phyloP scores from a whole-genome alignment of 1,140 invertebrate genomes.

The Mactra quadrangularis region DNA sequence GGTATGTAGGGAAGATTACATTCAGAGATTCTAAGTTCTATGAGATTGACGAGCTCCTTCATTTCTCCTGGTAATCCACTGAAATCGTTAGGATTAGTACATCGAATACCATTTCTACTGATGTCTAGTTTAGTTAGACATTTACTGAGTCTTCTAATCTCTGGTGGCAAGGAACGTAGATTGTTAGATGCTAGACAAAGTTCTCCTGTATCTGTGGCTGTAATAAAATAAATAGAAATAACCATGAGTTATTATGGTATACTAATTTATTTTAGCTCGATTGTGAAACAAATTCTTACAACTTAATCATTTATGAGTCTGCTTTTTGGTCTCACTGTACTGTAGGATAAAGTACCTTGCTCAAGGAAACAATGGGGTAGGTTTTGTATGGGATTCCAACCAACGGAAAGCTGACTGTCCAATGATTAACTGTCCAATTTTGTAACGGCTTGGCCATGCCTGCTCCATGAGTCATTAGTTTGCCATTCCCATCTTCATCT shows the following conservation, averaged over 20 bases:
- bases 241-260: neutral
- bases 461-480: no score
- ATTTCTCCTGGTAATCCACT: conserved; percentile 80
- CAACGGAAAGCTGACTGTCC: no score
- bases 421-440: no score
- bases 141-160: conserved; percentile 75
- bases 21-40: conserved; percentile 80
- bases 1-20: conserved; percentile 83
- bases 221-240: conserved; percentile 55
- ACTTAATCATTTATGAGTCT: no score
- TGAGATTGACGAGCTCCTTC: conserved; percentile 73
- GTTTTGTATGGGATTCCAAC: no score
- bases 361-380: no score
- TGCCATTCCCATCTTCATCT: no score
- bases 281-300: no score
- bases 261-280: no score
- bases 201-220: conserved; percentile 78
- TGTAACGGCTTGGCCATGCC: no score
- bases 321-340: no score
- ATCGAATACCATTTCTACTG: conserved; percentile 80
- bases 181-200: conserved; percentile 82
- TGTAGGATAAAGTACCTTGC: no score
- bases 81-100: conserved; percentile 77
- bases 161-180: conserved; percentile 78
- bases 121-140: conserved; percentile 80